phyloP scores from a whole-genome alignment of 2,888 invertebrate genomes.

The Sicus ferrugineus region DNA sequence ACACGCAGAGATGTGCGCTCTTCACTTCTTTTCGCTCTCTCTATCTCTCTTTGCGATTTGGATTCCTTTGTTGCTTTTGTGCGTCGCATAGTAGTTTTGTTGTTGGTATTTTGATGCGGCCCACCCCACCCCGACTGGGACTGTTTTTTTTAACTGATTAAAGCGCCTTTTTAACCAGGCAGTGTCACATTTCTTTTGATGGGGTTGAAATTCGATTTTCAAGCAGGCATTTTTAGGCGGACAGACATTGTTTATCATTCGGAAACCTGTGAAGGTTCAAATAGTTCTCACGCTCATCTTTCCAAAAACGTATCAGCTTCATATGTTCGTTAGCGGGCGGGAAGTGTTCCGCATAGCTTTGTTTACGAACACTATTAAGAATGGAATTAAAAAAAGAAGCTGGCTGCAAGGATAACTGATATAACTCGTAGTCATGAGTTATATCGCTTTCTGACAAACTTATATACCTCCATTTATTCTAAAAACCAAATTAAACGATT shows the following conservation, averaged over 20 bases:
- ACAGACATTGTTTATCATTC: conserved; percentile 29
- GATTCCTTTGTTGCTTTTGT: conserved; percentile 30
- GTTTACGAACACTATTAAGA: conserved; percentile 21
- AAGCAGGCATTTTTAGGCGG: not conserved
- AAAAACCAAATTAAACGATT: not conserved
- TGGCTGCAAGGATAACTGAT: not conserved
- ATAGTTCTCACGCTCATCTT: no score
- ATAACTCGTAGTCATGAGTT: conserved; percentile 12
- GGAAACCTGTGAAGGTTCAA: no score
- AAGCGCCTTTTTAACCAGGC: no score
- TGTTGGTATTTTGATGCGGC: conserved; percentile 24
- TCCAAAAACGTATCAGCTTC: not conserved
- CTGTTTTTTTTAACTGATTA: no score
- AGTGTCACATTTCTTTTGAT: no score
- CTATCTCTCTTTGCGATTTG: conserved; percentile 15
- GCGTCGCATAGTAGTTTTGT: conserved; percentile 33
- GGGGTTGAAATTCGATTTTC: no score
- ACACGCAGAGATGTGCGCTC: conserved; percentile 14
- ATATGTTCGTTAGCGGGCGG: not conserved
- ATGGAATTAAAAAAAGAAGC: conserved; percentile 3
- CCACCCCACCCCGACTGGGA: conserved; percentile 30
- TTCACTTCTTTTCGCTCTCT: conserved; percentile 23
- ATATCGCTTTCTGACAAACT: not conserved
- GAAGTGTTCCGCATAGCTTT: conserved; percentile 3
- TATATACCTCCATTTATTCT: not conserved